A percentile compares a stretch with the other conserved stretches of the same genome.
Evolutionary conservation across 2,888 invertebrate species (phyloP).

Genomic region (Perithous albicinctus): DNA sequence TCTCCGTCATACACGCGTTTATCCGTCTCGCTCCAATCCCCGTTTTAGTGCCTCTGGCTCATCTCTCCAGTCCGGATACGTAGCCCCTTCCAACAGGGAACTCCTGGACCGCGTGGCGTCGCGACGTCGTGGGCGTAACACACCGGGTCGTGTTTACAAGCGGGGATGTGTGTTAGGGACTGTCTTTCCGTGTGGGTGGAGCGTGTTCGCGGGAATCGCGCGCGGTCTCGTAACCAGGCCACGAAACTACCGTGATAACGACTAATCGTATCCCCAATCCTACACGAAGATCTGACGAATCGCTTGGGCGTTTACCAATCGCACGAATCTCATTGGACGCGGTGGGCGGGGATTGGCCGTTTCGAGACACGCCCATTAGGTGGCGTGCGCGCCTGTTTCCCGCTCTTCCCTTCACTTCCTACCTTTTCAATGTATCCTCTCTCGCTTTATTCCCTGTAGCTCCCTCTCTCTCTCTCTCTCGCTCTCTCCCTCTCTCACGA

Average conservation of each 20-base stretch:
- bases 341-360: constrained; percentile 56
- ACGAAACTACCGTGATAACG: constrained; percentile 50
- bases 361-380: constrained; percentile 44
- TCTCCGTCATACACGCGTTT: constrained; percentile 8
- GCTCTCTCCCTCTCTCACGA: constrained; percentile 13
- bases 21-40: constrained; percentile 12
- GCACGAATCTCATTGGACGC: constrained; percentile 46
- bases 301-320: constrained; percentile 46
- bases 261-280: constrained; percentile 51
- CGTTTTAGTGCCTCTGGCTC: background rate
- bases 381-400: constrained; percentile 60
- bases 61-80: constrained; percentile 3
- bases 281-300: constrained; percentile 35
- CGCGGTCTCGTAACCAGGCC: constrained; percentile 29
- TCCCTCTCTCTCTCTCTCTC: constrained; percentile 60
- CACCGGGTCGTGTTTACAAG: constrained; percentile 61
- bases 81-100: constrained; percentile 20
- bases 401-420: constrained; percentile 68
- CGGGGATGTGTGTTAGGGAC: constrained; percentile 27
- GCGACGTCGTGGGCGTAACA: constrained; percentile 84
- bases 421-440: constrained; percentile 67
- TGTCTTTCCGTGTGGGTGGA: constrained; percentile 66
- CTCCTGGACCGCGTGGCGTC: constrained; percentile 84
- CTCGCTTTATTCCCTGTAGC: no score
- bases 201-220: constrained; percentile 46